phyloP scores from a whole-genome alignment of 2,113 vertebrate genomes.

The Nycticryphes semicollaris region DNA sequence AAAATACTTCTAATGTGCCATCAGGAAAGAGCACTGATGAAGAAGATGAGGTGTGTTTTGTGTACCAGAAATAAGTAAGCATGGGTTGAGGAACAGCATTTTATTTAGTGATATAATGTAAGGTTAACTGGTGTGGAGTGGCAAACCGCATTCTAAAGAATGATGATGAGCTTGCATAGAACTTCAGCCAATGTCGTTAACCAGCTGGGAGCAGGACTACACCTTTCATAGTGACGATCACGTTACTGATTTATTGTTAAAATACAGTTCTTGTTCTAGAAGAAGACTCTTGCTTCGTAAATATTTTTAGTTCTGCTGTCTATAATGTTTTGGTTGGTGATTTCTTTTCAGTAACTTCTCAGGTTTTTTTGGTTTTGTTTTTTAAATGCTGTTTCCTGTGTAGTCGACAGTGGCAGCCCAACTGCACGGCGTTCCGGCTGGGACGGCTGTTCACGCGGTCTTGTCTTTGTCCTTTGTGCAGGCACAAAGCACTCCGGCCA shows the following conservation, averaged over 20 bases:
- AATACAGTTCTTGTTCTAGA: slow-evolving; percentile 67
- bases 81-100: slow-evolving; percentile 77
- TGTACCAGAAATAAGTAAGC: slow-evolving; percentile 78
- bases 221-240: slow-evolving; percentile 50
- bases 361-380: slow-evolving; percentile 32
- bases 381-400: slow-evolving; percentile 73
- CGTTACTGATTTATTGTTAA: slow-evolving; percentile 53
- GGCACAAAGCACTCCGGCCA: slow-evolving; percentile 82
- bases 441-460: slow-evolving; percentile 36
- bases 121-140: slow-evolving; percentile 73
- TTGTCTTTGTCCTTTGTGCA: slow-evolving; percentile 77
- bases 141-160: slow-evolving; percentile 70
- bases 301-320: slow-evolving; percentile 72
- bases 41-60: slow-evolving; percentile 95
- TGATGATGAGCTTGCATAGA: slow-evolving; percentile 70
- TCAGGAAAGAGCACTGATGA: slow-evolving; percentile 98
- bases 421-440: neutral
- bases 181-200: slow-evolving; percentile 49
- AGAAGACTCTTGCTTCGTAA: slow-evolving; percentile 66
- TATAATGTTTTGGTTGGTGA: slow-evolving; percentile 46
- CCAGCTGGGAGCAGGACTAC: slow-evolving; percentile 52
- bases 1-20: slow-evolving; percentile 90
- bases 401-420: slow-evolving; percentile 75
- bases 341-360: slow-evolving; percentile 71
- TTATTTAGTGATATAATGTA: slow-evolving; percentile 66